These are phyloP conservation scores for Cirrhinus mrigala DNA, from an alignment of 2,797 vertebrate genomes.

Conservation along the genomic window DNA sequence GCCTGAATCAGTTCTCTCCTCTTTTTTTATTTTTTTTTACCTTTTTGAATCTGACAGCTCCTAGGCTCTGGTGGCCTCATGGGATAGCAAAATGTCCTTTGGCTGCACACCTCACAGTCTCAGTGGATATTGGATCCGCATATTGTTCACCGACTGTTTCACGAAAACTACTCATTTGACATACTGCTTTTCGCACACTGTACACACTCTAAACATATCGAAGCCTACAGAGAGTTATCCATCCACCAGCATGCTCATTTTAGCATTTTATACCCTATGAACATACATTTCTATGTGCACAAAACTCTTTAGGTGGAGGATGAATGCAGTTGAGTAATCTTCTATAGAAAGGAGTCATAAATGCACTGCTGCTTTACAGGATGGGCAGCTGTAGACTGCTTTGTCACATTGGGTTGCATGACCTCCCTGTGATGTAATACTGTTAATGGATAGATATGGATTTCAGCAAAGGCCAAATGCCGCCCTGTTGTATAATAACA, in stretches of 20 bases:
- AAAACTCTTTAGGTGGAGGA: not conserved
- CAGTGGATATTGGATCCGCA: not conserved
- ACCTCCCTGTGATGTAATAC: conserved; percentile 35
- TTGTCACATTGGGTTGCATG: conserved; percentile 10
- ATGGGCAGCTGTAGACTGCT: not conserved
- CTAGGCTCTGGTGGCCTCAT: not conserved
- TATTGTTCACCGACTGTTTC: not conserved
- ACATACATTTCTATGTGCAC: not conserved
- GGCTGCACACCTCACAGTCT: not conserved
- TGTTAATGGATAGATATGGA: conserved; percentile 38
- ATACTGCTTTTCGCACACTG: not conserved
- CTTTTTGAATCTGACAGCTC: not conserved
- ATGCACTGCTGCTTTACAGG: conserved; percentile 1
- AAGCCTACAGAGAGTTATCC: not conserved
- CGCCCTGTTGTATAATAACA: conserved; percentile 7
- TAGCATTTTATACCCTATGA: not conserved
- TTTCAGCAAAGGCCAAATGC: conserved; percentile 23
- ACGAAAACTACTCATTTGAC: not conserved
- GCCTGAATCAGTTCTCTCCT: not conserved
- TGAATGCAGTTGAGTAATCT: not conserved
- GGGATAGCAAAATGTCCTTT: not conserved
- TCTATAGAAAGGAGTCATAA: conserved; percentile 1
- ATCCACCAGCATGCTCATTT: not conserved
- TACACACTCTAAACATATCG: conserved; percentile 2
- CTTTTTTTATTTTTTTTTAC: not conserved